Base-by-base conservation (phyloP, 2,113 vertebrate species). In the Leptosomus discolor region DNA sequence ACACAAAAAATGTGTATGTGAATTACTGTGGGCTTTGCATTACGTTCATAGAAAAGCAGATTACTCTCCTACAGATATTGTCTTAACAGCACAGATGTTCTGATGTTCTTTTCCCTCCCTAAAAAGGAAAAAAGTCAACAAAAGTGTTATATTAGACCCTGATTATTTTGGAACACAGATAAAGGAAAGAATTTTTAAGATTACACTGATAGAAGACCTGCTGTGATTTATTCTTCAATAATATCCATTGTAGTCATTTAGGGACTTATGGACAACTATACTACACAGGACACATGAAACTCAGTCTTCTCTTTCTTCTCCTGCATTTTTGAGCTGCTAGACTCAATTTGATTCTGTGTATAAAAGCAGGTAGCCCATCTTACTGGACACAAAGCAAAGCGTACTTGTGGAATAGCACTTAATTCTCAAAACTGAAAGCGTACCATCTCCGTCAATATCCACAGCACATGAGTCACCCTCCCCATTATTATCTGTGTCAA, bases 361-460 rank as follows among this genome's bases (percentile, higher is more conserved):
- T 14, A 37, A 76, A 53, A 37, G 9, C 20, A 65, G 11, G 11
- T 5, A 90, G 50, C 15, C 15, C 8, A 15, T 27, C 24, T 77
- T 41, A 24, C 6, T 39, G 17, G 6, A 9, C 7, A 37, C 30
- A 82, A 81, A 80, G 11, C 15, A 36, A 69, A 83, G 12, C 3
- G 3, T 39, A 39, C 13, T 61, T 57, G 15, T 15, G 37, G 68
- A 78, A 46, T 7, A 71, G 24, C 29, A 39, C 16, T 50, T 78
- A 34, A 43, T 80, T 46, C 34, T 32, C 60, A 39, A 58, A 76
- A 88, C 6, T 23, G 23, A 77, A 65, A 80, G 93, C 98, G 95
- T 98, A 99, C 99, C 99, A 41, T 99, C 99, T 78, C 99, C 99
- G 3, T 99, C 99, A 24, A 99, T 99, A 96, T 99, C 99, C 85